These are phyloP conservation scores for Aspidiotus destructor DNA, from an alignment of 2,888 invertebrate genomes.

Conservation along the genomic window DNA sequence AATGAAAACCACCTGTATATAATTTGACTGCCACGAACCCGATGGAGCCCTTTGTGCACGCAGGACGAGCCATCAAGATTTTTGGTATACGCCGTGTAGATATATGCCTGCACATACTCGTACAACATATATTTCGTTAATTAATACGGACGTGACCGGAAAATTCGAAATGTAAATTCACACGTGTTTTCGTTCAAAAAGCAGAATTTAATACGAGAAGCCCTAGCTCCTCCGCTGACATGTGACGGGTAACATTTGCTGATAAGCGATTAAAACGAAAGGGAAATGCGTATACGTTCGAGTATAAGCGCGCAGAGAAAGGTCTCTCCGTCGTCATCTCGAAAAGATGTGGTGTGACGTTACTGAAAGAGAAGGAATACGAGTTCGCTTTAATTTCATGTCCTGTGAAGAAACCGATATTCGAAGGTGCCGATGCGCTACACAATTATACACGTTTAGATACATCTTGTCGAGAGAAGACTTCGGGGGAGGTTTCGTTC, in stretches of 20 bases:
- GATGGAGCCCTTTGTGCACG: too few species aligned
- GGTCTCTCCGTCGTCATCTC: too few species aligned
- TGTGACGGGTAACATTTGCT: slow-evolving; percentile 29
- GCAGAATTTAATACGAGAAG: slow-evolving; percentile 6
- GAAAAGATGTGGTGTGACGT: too few species aligned
- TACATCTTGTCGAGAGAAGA: too few species aligned
- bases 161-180: slow-evolving; percentile 26
- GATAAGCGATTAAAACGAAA: slow-evolving; percentile 25
- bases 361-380: slow-evolving; percentile 1
- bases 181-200: slow-evolving; percentile 28
- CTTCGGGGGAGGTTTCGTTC: too few species aligned
- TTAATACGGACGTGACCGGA: slow-evolving; percentile 30
- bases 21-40: background rate
- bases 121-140: slow-evolving; percentile 9
- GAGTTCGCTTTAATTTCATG: slow-evolving; percentile 13
- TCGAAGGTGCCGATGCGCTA: too few species aligned
- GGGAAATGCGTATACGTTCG: background rate
- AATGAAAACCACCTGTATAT: slow-evolving; percentile 5
- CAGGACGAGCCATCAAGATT: too few species aligned
- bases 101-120: too few species aligned
- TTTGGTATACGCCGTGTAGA: too few species aligned
- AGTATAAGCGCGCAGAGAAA: too few species aligned
- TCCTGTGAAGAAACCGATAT: slow-evolving; percentile 10
- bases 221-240: slow-evolving; percentile 1
- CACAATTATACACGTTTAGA: too few species aligned